phyloP scores from a whole-genome alignment of 1,140 invertebrate genomes.

The Acromyrmex charruanus region DNA sequence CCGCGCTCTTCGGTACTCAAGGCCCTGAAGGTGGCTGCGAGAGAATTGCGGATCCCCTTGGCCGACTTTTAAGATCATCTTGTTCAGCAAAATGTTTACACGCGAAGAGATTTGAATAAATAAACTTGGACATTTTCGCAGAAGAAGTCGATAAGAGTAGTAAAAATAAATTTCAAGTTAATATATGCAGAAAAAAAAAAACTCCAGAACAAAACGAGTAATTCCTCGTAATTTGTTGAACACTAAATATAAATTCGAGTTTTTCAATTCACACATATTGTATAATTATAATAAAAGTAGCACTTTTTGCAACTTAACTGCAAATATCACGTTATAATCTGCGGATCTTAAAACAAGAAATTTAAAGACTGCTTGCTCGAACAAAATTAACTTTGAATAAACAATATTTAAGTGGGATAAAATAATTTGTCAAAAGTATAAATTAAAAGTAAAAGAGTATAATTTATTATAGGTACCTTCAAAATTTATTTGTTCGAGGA shows the following conservation, averaged over 20 bases:
- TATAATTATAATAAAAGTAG: no score
- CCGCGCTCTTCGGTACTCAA: neutral
- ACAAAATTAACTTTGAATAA: neutral
- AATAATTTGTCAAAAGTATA: neutral
- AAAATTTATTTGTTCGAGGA: neutral
- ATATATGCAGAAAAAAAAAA: no score
- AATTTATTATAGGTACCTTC: neutral
- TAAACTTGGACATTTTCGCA: neutral
- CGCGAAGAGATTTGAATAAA: neutral
- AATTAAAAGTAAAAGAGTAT: neutral
- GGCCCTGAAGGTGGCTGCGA: constrained; percentile 2
- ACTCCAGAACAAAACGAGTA: no score
- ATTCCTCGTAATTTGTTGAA: no score
- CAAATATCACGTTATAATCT: no score
- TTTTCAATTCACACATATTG: no score
- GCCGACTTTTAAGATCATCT: constrained; percentile 12
- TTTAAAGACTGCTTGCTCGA: neutral
- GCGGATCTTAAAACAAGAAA: neutral
- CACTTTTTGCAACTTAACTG: no score
- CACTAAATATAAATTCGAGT: no score
- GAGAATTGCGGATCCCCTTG: neutral
- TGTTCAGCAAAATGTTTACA: neutral
- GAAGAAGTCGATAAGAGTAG: neutral
- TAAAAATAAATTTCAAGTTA: neutral
- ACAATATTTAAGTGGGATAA: neutral